phyloP scores from a whole-genome alignment of 2,888 invertebrate genomes.

The Agonum fuliginosum region DNA sequence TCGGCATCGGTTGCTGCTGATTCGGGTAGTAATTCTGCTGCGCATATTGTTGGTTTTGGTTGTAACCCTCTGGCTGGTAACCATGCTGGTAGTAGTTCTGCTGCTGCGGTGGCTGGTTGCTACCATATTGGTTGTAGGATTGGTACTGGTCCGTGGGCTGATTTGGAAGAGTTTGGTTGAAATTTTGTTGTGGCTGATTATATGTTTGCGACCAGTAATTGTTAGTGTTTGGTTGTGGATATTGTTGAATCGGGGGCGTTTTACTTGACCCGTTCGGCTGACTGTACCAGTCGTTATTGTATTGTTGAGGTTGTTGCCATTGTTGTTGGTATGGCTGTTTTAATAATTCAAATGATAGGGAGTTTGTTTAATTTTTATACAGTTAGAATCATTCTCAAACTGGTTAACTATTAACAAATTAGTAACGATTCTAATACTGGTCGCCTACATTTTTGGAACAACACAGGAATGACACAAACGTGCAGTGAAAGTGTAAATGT shows the following conservation, averaged over 20 bases:
- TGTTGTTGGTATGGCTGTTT: conserved; percentile 72
- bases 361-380: neutral
- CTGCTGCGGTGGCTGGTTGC: conserved; percentile 41
- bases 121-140: conserved; percentile 69
- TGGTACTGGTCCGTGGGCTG: conserved; percentile 63
- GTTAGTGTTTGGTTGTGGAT: conserved; percentile 67
- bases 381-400: conserved; percentile 27
- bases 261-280: conserved; percentile 65
- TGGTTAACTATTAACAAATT: neutral
- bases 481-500: conserved; percentile 9
- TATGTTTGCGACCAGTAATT: conserved; percentile 65
- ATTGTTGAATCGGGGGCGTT: conserved; percentile 65
- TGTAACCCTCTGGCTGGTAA: neutral
- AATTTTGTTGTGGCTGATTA: conserved; percentile 62
- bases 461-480: neutral
- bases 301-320: conserved; percentile 69
- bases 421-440: conserved; percentile 31
- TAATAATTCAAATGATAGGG: conserved; percentile 61
- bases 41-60: conserved; percentile 24
- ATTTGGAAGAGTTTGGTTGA: conserved; percentile 67
- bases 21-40: neutral
- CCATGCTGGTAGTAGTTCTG: conserved; percentile 23
- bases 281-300: conserved; percentile 72
- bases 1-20: conserved; percentile 64
- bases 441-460: neutral